Conservation (phyloP, 2,888 invertebrate genomes). For the Drosophila demipolita region DNA sequence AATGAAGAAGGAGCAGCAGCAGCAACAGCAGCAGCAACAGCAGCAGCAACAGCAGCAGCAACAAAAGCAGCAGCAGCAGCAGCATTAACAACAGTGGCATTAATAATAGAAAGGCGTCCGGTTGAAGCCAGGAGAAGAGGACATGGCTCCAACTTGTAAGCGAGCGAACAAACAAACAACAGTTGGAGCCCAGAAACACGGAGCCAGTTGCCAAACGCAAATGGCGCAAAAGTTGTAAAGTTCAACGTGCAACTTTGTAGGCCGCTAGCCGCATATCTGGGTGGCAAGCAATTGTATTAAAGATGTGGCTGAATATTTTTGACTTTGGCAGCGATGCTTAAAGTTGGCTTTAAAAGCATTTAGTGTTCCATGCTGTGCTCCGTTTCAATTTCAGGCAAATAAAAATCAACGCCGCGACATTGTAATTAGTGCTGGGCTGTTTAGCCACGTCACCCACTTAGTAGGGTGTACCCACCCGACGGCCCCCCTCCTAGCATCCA, state of each 20-base stretch:
- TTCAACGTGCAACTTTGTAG: slow-evolving; percentile 74
- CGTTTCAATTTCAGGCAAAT: slow-evolving; percentile 73
- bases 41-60: slow-evolving; percentile 28
- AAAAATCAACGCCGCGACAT: slow-evolving; percentile 71
- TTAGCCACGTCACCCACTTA: slow-evolving; percentile 27
- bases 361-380: slow-evolving; percentile 49
- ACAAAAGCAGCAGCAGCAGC: slow-evolving; percentile 8
- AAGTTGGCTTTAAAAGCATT: slow-evolving; percentile 66
- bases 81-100: slow-evolving; percentile 51
- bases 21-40: slow-evolving; percentile 26
- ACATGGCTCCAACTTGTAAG: slow-evolving; percentile 62
- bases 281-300: not conserved
- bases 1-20: not conserved
- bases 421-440: slow-evolving; percentile 71
- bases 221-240: slow-evolving; percentile 72
- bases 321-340: slow-evolving; percentile 44
- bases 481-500: not conserved
- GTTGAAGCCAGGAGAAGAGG: slow-evolving; percentile 59
- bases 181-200: slow-evolving; percentile 26
- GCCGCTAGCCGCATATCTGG: slow-evolving; percentile 32
- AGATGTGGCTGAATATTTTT: not conserved
- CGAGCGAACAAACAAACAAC: slow-evolving; percentile 62
- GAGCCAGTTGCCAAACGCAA: slow-evolving; percentile 40
- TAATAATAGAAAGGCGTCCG: slow-evolving; percentile 76
- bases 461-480: not conserved